These are phyloP conservation scores for Eulacestoma nigropectus DNA, from an alignment of 2,113 vertebrate species.

Conservation along the genomic window DNA sequence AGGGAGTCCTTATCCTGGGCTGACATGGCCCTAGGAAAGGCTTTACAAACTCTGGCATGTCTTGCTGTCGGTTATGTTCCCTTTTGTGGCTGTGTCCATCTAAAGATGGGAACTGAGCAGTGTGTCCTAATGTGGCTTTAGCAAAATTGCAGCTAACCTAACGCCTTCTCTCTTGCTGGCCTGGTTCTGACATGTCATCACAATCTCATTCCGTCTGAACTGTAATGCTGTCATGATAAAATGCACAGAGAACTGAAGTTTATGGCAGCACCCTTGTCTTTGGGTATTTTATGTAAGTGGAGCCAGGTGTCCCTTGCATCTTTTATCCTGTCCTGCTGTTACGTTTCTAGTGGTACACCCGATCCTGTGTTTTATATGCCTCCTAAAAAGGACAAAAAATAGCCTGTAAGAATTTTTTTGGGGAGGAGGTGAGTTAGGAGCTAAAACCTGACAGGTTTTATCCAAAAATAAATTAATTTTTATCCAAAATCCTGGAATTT, in stretches of 20 bases:
- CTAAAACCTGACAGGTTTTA: background rate
- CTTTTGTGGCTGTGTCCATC: background rate
- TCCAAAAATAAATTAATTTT: too few relatives aligned
- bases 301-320: background rate
- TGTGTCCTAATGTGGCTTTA: background rate
- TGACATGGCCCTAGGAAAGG: background rate
- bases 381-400: background rate
- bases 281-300: background rate
- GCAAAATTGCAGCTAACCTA: background rate
- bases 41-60: background rate
- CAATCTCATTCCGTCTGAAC: background rate
- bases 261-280: background rate
- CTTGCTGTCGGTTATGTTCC: fast-evolving
- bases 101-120: background rate
- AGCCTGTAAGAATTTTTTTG: background rate
- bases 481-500: background rate
- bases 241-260: background rate
- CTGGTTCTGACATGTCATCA: background rate
- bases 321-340: background rate
- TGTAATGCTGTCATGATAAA: background rate
- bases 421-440: fast-evolving
- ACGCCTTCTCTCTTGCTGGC: background rate
- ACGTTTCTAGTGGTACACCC: background rate
- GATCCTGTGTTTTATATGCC: background rate
- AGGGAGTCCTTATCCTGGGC: fast-evolving